Conservation (phyloP, 2,113 vertebrate genomes). For the Sorex fumeus region DNA sequence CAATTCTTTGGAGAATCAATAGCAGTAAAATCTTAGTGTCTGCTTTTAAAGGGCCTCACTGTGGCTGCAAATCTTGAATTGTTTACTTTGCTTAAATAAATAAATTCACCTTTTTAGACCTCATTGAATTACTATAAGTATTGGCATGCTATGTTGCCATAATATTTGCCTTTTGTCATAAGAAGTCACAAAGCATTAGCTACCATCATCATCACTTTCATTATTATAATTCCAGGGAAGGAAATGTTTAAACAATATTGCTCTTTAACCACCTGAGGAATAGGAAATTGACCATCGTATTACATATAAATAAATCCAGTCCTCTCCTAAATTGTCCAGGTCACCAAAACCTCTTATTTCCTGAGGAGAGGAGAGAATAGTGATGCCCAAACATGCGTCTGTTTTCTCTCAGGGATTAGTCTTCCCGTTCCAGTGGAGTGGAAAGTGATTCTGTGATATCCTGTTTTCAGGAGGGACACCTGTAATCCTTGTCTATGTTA, state of each 20-base stretch:
- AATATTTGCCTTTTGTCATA: too few relatives aligned
- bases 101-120: background rate
- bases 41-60: background rate
- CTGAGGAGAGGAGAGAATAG: background rate
- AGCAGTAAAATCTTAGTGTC: background rate
- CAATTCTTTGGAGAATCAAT: background rate
- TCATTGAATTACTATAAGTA: background rate
- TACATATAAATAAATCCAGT: background rate
- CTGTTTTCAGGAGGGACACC: background rate
- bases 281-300: background rate
- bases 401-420: background rate
- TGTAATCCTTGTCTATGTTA: background rate
- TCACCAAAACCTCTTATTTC: background rate
- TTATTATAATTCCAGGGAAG: constrained; percentile 8
- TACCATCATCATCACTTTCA: background rate
- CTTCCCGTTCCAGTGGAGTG: background rate
- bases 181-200: background rate
- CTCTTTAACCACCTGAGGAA: background rate
- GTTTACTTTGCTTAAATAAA: background rate
- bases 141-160: background rate
- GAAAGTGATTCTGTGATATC: background rate
- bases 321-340: background rate
- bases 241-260: background rate
- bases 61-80: background rate
- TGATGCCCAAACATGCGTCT: background rate